Conservation (phyloP, 2,888 invertebrate genomes). For the Cosmorhoe ocellata region DNA sequence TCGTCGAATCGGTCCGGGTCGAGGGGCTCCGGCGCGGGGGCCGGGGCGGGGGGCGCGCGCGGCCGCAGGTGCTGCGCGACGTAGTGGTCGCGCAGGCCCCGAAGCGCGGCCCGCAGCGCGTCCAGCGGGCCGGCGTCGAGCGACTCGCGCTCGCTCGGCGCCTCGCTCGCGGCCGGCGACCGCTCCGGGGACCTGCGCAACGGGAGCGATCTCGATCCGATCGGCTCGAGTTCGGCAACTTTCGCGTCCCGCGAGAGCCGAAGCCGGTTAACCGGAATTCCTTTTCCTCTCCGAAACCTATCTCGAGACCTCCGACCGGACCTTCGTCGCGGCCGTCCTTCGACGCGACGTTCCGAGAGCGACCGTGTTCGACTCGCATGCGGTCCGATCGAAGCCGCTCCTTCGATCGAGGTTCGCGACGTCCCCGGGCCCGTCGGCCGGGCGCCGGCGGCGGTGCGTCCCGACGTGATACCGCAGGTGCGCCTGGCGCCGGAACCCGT, state of each 20-base stretch:
- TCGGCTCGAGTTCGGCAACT: background rate
- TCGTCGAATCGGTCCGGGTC: conserved; percentile 59
- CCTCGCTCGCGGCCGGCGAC: conserved; percentile 1
- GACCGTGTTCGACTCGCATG: too few species aligned
- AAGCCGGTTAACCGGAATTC: too few species aligned
- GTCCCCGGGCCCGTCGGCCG: background rate
- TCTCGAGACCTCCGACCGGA: too few species aligned
- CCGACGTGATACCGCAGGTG: conserved; percentile 65
- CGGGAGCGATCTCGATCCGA: background rate
- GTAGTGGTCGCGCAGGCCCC: conserved; percentile 61
- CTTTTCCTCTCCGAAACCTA: too few species aligned
- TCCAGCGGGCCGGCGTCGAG: conserved; percentile 17
- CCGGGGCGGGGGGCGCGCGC: conserved; percentile 38
- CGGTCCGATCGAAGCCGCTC: too few species aligned
- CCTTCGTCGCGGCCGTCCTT: too few species aligned
- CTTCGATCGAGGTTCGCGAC: too few species aligned
- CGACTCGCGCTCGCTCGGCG: conserved; percentile 6
- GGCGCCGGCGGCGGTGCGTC: conserved; percentile 50
- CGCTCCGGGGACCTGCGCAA: conserved; percentile 19
- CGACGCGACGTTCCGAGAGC: too few species aligned
- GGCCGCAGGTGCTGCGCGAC: conserved; percentile 19
- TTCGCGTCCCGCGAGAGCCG: too few species aligned
- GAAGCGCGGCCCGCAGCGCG: conserved; percentile 57
- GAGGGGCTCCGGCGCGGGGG: conserved; percentile 44
- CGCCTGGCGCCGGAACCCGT: conserved; percentile 60